These are phyloP conservation scores for Remorina albescens DNA, from an alignment of 2,797 vertebrate genomes.

Conservation along the genomic window DNA sequence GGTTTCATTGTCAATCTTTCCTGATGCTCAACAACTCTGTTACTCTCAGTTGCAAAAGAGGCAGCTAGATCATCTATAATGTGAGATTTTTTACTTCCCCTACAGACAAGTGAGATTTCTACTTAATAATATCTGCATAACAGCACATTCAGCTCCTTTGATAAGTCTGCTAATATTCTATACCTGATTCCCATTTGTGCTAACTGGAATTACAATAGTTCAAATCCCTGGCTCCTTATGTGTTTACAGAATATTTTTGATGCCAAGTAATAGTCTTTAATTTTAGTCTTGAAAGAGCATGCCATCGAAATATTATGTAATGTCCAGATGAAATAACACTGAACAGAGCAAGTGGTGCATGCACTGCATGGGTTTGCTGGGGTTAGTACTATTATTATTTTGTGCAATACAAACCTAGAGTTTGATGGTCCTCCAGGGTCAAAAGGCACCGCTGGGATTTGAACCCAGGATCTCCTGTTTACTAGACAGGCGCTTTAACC, in stretches of 20 bases:
- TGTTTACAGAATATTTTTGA: neutral
- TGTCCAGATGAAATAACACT: too few relatives aligned
- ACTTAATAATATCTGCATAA: neutral
- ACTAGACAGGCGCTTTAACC: slow-evolving; percentile 75
- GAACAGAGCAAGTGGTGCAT: too few relatives aligned
- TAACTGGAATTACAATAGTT: neutral
- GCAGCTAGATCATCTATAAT: neutral
- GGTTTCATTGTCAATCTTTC: neutral
- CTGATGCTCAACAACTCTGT: neutral
- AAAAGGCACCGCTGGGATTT: slow-evolving; percentile 69
- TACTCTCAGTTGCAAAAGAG: neutral
- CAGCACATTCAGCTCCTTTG: neutral
- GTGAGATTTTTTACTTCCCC: neutral
- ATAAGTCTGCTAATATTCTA: too few relatives aligned
- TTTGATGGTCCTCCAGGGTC: accelerated
- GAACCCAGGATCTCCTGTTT: slow-evolving; percentile 72
- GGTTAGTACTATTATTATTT: too few relatives aligned
- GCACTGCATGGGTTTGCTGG: too few relatives aligned
- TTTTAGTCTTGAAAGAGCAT: too few relatives aligned
- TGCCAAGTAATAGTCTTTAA: too few relatives aligned
- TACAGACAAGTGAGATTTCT: neutral
- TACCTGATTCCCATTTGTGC: too few relatives aligned
- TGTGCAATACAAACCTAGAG: accelerated
- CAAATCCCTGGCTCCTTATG: neutral
- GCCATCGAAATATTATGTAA: too few relatives aligned